A percentile compares a stretch with the other conserved stretches of the same genome.
These are phyloP conservation scores for Diogma glabrata DNA, from an alignment of 2,888 invertebrate species.

Conservation along the genomic window DNA sequence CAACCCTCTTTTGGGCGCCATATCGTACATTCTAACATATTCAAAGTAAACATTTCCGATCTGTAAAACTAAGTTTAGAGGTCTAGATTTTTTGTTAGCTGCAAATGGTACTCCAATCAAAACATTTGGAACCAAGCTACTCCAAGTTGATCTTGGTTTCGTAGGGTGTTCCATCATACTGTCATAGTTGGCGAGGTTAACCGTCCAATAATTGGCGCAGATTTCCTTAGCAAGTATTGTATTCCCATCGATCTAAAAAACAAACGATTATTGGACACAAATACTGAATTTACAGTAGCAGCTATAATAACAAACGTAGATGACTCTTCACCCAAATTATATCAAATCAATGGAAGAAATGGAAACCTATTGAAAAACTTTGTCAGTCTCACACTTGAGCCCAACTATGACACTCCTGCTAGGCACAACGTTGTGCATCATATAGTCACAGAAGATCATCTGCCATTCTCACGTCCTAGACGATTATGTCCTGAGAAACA, in stretches of 20 bases:
- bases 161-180: too few relatives aligned
- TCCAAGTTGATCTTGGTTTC: too few relatives aligned
- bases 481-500: not conserved
- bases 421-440: not conserved
- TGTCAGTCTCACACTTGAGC: not conserved
- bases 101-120: too few relatives aligned
- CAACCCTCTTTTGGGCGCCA: too few relatives aligned
- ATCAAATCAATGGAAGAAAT: not conserved
- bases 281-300: not conserved
- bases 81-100: too few relatives aligned
- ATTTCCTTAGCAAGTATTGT: too few relatives aligned
- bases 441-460: not conserved
- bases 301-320: not conserved
- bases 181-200: too few relatives aligned
- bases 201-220: too few relatives aligned
- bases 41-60: too few relatives aligned
- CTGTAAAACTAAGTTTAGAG: too few relatives aligned
- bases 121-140: too few relatives aligned
- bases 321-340: not conserved
- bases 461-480: not conserved
- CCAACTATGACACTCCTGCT: not conserved
- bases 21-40: too few relatives aligned
- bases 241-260: not conserved
- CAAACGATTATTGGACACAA: not conserved
- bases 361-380: not conserved